Evolutionary conservation across 2,888 invertebrate species (phyloP), one percentile per base, ranked within the genome.

Genomic region (Zaprionus bogoriensis): DNA sequence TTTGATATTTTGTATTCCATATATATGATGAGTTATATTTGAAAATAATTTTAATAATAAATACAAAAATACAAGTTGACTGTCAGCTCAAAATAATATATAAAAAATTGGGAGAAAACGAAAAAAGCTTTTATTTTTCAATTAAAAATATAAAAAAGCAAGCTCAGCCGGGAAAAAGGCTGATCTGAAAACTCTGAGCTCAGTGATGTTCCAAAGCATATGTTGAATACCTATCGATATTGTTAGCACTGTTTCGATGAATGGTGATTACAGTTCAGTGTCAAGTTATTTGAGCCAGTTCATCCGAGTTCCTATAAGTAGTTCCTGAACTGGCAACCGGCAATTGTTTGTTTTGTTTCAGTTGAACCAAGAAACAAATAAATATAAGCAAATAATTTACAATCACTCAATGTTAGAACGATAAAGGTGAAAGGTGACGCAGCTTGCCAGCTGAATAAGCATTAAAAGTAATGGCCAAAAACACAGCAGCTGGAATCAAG

Each of bases 391-490:
- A 32, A 14, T 14, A 14, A 36, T 36, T 36, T 14, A 14, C 3
- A 32, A 32, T 1, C n/a, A 32, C 6, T 14, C 4, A 32, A 32
- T 32, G 32, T 14, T 3, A 32, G 5, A 12, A 2, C 2, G 12
- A 2, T 14, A 12, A 9, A 28, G 12, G n/a, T n/a, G n/a, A n/a
- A n/a, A n/a, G n/a, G n/a, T n/a, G 28, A 47, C 41, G 25, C 44
- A 28, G 25, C 17, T 28, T 44, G 23, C 23, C 61, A 61, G 55
- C 48, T 55, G 44, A 44, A 28, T n/a, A 22, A 12, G n/a, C n/a
- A n/a, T n/a, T 59, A 19, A 55, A 54, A 14, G 44, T 19, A 19
- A 70, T 65, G 75, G 69, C 47, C 4, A 41, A 30, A 30, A 48
- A 22, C n/a, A 10, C 23, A 55, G 6, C 14, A 23, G 6, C 20